Conservation (phyloP, 2,888 invertebrate species). For the Micoletzkya japonica region DNA sequence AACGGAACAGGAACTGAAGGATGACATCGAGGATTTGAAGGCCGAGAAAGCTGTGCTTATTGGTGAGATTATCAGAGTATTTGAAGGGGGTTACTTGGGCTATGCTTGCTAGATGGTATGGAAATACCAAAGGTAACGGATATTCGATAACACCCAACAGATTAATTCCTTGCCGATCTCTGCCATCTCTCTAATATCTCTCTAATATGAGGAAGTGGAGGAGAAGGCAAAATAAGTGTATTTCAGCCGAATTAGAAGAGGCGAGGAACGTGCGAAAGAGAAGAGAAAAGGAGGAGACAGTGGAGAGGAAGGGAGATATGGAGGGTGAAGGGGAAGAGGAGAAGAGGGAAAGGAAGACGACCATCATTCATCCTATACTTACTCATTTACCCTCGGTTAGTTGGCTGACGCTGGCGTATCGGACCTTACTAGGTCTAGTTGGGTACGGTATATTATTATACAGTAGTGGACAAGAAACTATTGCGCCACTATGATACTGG, state of each 20-base stretch:
- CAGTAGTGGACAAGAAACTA: neutral
- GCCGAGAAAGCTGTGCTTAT: too few species aligned
- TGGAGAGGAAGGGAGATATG: neutral
- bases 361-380: slow-evolving; percentile 6
- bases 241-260: slow-evolving; percentile 16
- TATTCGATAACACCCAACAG: too few species aligned
- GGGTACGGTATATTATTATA: neutral
- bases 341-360: neutral
- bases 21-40: too few species aligned
- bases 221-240: neutral
- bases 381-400: slow-evolving; percentile 14
- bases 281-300: neutral
- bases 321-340: neutral
- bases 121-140: too few species aligned
- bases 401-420: neutral
- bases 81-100: too few species aligned
- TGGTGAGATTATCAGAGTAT: too few species aligned
- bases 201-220: neutral
- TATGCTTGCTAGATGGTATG: too few species aligned
- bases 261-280: neutral
- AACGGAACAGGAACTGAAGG: too few species aligned
- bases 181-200: neutral
- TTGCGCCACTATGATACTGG: neutral
- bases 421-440: neutral
- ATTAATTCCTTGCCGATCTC: too few species aligned